Base-by-base conservation (phyloP, 2,113 vertebrate genomes). In the Ammodytes marinus region DNA sequence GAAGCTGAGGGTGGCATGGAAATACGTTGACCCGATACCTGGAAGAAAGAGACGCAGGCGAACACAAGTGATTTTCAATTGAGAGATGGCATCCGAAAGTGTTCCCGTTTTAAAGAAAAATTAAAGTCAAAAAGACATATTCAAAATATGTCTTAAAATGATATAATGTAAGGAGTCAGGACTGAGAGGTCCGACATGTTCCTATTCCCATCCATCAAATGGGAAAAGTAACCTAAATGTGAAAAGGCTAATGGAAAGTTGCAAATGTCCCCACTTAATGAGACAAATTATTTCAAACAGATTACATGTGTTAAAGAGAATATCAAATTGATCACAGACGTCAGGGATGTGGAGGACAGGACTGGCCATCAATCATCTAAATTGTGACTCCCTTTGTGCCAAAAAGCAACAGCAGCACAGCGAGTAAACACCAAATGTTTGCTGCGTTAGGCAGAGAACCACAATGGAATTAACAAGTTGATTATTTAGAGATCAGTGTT, bases 1-100 rank as follows among this genome's bases (percentile, higher is more conserved):
- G 92, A 99, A 99, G 92, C 98, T 99, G 79, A 99, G 96, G 0
- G 98, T 99, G 66, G 98, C 98, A 0, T 99, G 98, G 84, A 99
- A 99, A 88, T 99, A 99, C 50, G 98, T 97, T 0, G 98, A 99
- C 52, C 98, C 98, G 64, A 99, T 99, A 81, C 98, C 98, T 99
- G 91, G 82, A 72, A 37, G 83, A 81, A 65, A 11, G 80, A 90
- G 14, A 86, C 27, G 14, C 3, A 52, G 19, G 58, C 6, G 49
- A 14, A 42, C 15, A 73, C 39, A 61, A 7, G 15, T 7, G 11
- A 63, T 37, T 3, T 14, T 83, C 12, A 58, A 57, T 40, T 14
- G 9, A 59, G n/a, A 42, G 46, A 47, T 4, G 7, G 27, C 15
- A 43, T 15, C 3, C n/a, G 7, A 10, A 65, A 10, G 3, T 47